Conservation (phyloP, 2,797 vertebrate genomes). For the Scolopax rusticola region DNA sequence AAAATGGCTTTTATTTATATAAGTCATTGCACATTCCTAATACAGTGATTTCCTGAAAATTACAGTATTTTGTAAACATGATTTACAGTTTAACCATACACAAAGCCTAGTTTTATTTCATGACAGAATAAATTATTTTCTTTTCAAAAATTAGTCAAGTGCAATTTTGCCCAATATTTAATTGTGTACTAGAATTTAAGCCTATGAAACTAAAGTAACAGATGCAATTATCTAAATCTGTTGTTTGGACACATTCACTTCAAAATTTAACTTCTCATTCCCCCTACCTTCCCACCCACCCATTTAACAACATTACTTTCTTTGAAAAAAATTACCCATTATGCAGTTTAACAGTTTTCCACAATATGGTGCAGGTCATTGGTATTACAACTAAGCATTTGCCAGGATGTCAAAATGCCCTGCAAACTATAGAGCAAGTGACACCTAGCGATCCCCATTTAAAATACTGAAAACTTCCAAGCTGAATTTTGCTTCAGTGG, state of each 20-base stretch:
- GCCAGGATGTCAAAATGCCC: conserved; percentile 76
- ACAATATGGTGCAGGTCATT: conserved; percentile 80
- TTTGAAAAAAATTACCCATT: conserved; percentile 76
- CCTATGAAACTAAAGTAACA: conserved; percentile 80
- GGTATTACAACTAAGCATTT: conserved; percentile 75
- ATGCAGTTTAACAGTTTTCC: conserved; percentile 78
- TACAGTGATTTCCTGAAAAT: conserved; percentile 87
- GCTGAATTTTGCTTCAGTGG: conserved; percentile 69
- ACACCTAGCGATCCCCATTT: conserved; percentile 70
- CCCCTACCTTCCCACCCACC: conserved; percentile 15
- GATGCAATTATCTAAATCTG: conserved; percentile 77
- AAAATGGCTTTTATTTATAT: conserved; percentile 89
- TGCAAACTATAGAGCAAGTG: conserved; percentile 66
- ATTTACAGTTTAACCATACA: conserved; percentile 85
- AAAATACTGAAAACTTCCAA: conserved; percentile 73
- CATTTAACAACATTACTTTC: conserved; percentile 76
- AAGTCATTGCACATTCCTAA: conserved; percentile 88
- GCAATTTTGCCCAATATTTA: conserved; percentile 83
- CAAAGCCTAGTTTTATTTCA: conserved; percentile 80
- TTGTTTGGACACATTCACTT: conserved; percentile 79
- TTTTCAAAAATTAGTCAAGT: conserved; percentile 84
- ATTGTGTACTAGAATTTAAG: conserved; percentile 76
- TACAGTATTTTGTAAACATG: conserved; percentile 86
- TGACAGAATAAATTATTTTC: conserved; percentile 85
- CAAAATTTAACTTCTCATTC: conserved; percentile 73